A percentile compares a stretch with the other conserved stretches of the same genome.
These are phyloP conservation scores for Chymomyza fuscimana DNA, from an alignment of 2,888 invertebrate genomes.

Conservation along the genomic window DNA sequence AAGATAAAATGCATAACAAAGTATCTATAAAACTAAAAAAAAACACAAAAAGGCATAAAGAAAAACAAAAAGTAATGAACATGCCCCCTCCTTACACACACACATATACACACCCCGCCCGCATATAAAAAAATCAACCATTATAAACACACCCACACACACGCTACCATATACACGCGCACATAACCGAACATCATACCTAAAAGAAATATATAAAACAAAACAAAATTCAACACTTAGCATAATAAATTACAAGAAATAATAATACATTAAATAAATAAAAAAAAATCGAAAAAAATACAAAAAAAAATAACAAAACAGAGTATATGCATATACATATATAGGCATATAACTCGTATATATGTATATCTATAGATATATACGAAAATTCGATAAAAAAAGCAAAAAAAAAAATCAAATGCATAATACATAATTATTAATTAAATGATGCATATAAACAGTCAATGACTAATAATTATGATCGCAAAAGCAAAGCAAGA, in stretches of 20 bases:
- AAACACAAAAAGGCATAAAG: constrained; percentile 10
- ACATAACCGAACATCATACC: not conserved
- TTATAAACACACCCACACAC: constrained; percentile 3
- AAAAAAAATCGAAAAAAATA: not conserved
- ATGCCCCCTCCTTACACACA: constrained; percentile 1
- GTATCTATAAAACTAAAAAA: constrained; percentile 47
- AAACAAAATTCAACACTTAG: constrained; percentile 50
- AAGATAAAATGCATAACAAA: constrained; percentile 24
- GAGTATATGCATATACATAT: constrained; percentile 44
- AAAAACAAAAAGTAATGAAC: constrained; percentile 13
- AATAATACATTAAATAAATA: constrained; percentile 23
- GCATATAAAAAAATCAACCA: not conserved
- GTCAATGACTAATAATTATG: constrained; percentile 41
- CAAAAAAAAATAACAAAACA: constrained; percentile 24
- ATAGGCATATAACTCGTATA: constrained; percentile 31
- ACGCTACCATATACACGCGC: constrained; percentile 13
- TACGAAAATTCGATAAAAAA: constrained; percentile 1
- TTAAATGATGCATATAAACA: constrained; percentile 33
- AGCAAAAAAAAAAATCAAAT: constrained; percentile 12
- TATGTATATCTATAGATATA: constrained; percentile 30
- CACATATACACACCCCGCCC: not conserved
- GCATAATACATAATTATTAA: constrained; percentile 30
- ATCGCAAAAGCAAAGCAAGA: constrained; percentile 24
- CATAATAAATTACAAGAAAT: constrained; percentile 52
- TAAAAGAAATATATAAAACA: not conserved